These are phyloP conservation scores for Melanostigma gelatinosum DNA, from an alignment of 2,113 vertebrate species.

Conservation along the genomic window DNA sequence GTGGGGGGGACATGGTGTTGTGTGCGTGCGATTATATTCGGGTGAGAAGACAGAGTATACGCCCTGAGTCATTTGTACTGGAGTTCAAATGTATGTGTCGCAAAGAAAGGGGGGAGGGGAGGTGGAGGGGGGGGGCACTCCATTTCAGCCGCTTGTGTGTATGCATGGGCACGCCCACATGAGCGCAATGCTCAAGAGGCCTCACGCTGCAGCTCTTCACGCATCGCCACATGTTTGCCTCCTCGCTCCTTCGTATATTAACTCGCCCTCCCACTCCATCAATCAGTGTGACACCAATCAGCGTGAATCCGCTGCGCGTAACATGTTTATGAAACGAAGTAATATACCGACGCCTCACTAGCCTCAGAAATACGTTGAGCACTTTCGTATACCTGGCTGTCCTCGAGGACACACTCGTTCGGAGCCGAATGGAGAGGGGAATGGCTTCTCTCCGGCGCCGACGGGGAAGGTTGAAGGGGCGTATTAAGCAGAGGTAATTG, in stretches of 20 bases:
- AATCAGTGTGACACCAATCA: conserved; percentile 70
- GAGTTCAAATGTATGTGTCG: conserved; percentile 43
- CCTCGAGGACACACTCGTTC: conserved; percentile 47
- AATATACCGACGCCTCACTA: conserved; percentile 44
- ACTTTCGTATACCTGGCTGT: conserved; percentile 46
- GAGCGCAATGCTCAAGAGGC: conserved; percentile 7
- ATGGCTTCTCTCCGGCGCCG: conserved; percentile 49
- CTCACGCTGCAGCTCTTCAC: conserved; percentile 31
- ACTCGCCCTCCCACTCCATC: conserved; percentile 67
- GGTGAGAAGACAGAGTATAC: conserved; percentile 28
- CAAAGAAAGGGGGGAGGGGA: conserved; percentile 24
- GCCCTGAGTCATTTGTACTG: conserved; percentile 41
- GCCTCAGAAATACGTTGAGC: conserved; percentile 46
- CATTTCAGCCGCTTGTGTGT: conserved; percentile 29
- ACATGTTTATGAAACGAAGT: conserved; percentile 69
- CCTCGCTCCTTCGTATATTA: conserved; percentile 36
- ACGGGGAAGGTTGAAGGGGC: conserved; percentile 64
- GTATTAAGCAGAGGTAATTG: conserved; percentile 78
- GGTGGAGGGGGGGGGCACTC: conserved; percentile 2
- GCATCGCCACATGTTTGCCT: conserved; percentile 15
- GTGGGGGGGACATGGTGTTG: conserved; percentile 3
- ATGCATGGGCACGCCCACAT: conserved; percentile 1
- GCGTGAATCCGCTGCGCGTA: conserved; percentile 43
- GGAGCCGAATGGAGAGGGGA: conserved; percentile 63
- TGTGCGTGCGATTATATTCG: conserved; percentile 39